phyloP scores from a whole-genome alignment of 2,113 vertebrate genomes.

The Pionites leucogaster region DNA sequence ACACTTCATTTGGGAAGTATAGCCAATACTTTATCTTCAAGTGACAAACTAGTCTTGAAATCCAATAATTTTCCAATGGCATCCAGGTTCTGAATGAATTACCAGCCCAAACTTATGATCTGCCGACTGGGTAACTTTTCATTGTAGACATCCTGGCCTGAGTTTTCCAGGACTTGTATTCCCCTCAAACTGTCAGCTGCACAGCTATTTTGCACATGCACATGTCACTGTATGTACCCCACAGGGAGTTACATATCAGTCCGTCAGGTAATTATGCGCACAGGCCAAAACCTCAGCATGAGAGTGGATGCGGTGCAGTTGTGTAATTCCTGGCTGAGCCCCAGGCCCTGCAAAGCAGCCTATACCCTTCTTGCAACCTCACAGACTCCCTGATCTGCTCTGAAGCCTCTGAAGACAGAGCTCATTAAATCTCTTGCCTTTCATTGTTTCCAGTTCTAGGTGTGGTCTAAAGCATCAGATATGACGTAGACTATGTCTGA shows the following conservation, averaged over 20 bases:
- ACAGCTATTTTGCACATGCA: neutral
- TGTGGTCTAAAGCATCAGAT: conserved; percentile 11
- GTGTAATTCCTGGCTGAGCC: neutral
- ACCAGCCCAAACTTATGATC: neutral
- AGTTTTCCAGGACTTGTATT: neutral
- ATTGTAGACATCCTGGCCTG: neutral
- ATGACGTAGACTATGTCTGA: neutral
- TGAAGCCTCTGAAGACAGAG: neutral
- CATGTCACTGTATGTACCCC: neutral
- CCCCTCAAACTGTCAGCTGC: neutral
- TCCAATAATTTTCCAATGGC: neutral
- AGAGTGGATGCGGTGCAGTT: neutral
- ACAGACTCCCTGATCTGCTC: neutral
- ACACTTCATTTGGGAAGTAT: neutral
- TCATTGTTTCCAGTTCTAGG: conserved; percentile 7
- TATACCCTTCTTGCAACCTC: neutral
- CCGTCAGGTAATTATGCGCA: neutral
- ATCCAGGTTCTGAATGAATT: neutral
- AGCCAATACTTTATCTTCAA: neutral
- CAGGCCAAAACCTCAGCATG: neutral
- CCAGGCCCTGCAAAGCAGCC: neutral
- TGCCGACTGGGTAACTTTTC: neutral
- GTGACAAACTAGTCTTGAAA: neutral
- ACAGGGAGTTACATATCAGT: neutral
- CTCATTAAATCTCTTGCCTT: neutral